Evolutionary conservation across 1,140 invertebrate species (phyloP), one percentile per base, ranked within the genome.

Genomic region (Ostrea denselamellosa): DNA sequence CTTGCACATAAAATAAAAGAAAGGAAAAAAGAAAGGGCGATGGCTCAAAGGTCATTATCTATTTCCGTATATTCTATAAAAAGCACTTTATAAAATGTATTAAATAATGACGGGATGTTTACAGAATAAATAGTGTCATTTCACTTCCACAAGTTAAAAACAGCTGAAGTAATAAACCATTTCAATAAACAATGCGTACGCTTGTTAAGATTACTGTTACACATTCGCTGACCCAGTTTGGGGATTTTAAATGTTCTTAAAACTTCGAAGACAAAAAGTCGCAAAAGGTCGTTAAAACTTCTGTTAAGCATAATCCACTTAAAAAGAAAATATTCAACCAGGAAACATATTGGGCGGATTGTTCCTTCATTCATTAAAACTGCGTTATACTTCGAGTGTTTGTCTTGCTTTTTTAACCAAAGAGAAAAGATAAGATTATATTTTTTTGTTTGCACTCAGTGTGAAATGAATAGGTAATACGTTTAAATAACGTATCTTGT

Each of bases 401-500:
- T 77, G 68, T 77, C 9, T 77, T 77, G 68, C 68, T 25, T 28
- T 77, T 77, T 77, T 77, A 34, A 68, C 14, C 68, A 77, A 77
- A 34, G 10, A 77, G 68, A 77, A 77, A 77, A 77, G 68, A 77
- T 77, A 77, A 77, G 68, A 77, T 77, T 77, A 77, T 77, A 25
- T 77, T 77, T 77, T 71, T 28, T 77, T 77, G 68, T 77, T 77
- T 77, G 68, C 68, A 34, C 28, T 77, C 9, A 28, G 68, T 17
- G 28, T 77, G 68, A 77, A 77, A 28, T 77, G 10, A 77, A 77
- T 77, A 34, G 68, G 68, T 77, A 77, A 77, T 77, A 17, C 68
- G 10, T 77, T 77, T 77, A 77, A 77, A 77, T 34, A 77, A 44
- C 68, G 22, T 77, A 25, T 28, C 68, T 77, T 77, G 68, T 77